phyloP scores from a whole-genome alignment of 2,797 vertebrate genomes.

The Emydoidea blandingii region DNA sequence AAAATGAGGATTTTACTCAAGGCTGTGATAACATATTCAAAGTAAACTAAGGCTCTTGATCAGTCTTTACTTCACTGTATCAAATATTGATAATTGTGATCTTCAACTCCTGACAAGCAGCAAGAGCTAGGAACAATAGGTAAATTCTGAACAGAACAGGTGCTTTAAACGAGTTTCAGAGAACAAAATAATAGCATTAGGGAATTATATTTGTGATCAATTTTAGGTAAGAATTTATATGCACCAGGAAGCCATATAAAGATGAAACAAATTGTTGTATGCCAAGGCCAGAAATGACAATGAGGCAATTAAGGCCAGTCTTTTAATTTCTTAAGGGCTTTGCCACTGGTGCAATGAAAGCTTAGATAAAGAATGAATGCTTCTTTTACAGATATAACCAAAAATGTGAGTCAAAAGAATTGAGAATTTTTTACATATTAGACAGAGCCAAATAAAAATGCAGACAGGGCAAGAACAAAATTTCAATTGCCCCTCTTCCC shows the following conservation, averaged over 20 bases:
- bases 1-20: not conserved
- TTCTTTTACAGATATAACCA: accelerated
- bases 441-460: not conserved
- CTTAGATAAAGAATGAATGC: not conserved
- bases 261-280: too few species aligned
- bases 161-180: not conserved
- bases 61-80: not conserved
- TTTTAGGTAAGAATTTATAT: not conserved
- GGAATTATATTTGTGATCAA: not conserved
- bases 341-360: not conserved
- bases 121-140: not conserved
- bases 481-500: not conserved
- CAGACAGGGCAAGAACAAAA: not conserved
- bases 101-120: not conserved
- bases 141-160: not conserved
- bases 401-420: not conserved
- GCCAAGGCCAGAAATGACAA: not conserved
- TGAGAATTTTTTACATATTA: not conserved
- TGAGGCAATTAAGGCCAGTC: not conserved
- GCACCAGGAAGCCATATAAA: not conserved
- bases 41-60: not conserved
- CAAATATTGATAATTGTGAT: not conserved
- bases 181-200: not conserved
- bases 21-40: not conserved
- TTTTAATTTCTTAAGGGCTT: not conserved